Base-by-base conservation (phyloP, 2,113 vertebrate species). In the Silurus asotus region DNA sequence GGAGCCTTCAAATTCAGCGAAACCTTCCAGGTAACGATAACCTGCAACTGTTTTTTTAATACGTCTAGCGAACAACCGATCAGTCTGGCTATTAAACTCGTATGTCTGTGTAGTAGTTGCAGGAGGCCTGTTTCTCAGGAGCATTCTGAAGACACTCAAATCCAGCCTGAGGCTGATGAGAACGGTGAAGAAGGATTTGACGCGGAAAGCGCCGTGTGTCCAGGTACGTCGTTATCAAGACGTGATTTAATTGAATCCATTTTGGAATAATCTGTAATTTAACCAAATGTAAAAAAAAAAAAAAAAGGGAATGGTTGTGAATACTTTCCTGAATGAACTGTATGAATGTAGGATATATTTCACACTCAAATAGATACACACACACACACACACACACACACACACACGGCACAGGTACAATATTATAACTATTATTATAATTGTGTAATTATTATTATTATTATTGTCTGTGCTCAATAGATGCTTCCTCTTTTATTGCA, bases 181-280 rank as follows among this genome's bases (percentile, higher is more conserved):
- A 23, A 28, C 7, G 55, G 28, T 20, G 77, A 86, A 45, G 77
- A 83, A 49, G 17, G 92, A 49, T 90, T 92, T 28, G 92, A 89
- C n/a, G 89, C 80, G 79, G 94, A 92, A 67, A 93, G 93, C 8
- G 85, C 87, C 0, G 83, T 94, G 88, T 99, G 97, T 91, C 96
- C 96, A 94, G 97, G 97, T 98, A 87, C 37, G 0, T 17, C 2
- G n/a, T 19, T 70, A 48, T 74, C 45, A 10, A 23, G 45, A 19
- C 17, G 23, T 20, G 70, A 9, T 74, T 15, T 28, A 9, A 49
- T 0, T 13, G 19, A 6, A 4, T 48, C 37, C 37, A 37, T 37
- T 37, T 37, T 37, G 37, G 37, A 37, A 37, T 37, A 37, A 37
- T 37, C 37, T 37, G 37, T 37, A 37, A 37, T 37, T 37, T 37